phyloP scores from a whole-genome alignment of 92 coral and sea anemone genomes.

The Phenganax marumi region DNA sequence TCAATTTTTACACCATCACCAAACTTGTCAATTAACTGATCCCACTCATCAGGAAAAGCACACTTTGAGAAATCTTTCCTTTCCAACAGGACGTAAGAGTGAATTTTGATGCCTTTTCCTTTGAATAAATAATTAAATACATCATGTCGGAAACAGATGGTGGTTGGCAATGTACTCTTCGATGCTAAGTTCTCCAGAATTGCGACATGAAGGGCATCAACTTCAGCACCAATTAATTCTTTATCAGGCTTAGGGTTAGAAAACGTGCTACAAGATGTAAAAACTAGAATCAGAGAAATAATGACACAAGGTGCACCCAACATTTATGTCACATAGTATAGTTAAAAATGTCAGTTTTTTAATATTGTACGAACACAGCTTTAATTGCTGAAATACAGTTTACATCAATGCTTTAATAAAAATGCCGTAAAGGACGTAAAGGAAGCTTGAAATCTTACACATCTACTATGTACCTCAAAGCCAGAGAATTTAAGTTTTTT shows the following conservation, averaged over 20 bases:
- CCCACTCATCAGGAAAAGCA: not conserved
- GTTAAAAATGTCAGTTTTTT: not conserved
- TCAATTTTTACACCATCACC: not conserved
- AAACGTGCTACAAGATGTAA: not conserved
- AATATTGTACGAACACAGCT: not conserved
- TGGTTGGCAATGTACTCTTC: not conserved
- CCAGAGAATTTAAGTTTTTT: not conserved
- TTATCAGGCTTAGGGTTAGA: not conserved
- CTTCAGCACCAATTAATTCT: not conserved
- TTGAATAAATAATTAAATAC: not conserved
- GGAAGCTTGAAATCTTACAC: no score
- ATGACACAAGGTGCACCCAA: not conserved
- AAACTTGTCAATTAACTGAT: not conserved
- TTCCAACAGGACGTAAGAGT: no score
- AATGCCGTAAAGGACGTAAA: no score
- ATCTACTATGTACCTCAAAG: not conserved
- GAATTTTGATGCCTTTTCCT: no score
- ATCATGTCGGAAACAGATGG: conserved; percentile 2
- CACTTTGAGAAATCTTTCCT: not conserved
- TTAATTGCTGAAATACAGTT: not conserved
- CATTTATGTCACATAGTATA: not conserved
- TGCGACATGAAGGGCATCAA: not conserved
- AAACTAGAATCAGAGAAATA: not conserved
- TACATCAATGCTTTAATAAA: not conserved
- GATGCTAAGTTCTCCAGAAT: not conserved